A percentile compares a stretch with the other conserved stretches of the same genome.
Evolutionary conservation across 2,113 vertebrate genomes (phyloP).

Genomic region (Anhinga rufa): DNA sequence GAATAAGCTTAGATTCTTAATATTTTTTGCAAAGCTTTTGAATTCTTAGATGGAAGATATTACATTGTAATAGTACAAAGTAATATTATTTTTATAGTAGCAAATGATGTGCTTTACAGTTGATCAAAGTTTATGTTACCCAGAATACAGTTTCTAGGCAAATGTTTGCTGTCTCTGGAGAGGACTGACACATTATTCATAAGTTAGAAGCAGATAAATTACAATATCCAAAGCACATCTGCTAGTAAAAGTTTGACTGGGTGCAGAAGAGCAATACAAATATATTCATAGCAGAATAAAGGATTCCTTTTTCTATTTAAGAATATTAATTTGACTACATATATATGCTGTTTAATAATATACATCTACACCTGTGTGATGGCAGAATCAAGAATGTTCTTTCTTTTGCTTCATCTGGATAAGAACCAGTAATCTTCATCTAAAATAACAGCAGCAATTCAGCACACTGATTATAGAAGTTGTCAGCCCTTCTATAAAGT

Average conservation of each 20-base stretch:
- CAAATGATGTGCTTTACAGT: background rate
- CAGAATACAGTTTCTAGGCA: background rate
- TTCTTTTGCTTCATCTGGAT: background rate
- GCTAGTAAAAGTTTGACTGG: background rate
- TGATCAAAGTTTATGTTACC: background rate
- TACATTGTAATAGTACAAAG: background rate
- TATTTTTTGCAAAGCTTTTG: background rate
- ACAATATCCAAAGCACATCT: background rate
- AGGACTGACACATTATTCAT: background rate
- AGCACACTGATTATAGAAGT: background rate
- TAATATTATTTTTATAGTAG: background rate
- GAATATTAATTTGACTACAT: background rate
- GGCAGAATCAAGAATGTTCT: background rate
- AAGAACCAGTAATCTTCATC: background rate
- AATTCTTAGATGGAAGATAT: background rate
- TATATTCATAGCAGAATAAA: background rate
- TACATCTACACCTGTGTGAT: background rate
- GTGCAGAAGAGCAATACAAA: background rate
- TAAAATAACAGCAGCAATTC: background rate
- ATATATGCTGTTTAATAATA: background rate
- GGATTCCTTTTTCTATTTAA: background rate
- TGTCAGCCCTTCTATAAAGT: background rate
- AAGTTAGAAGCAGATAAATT: background rate
- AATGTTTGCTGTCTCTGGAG: background rate
- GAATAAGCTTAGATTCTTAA: background rate